Percentiles rank a stretch among this genome's conserved stretches.
These are phyloP conservation scores for Drosophila ambigua DNA, from an alignment of 1,140 invertebrate species.

Conservation along the genomic window DNA sequence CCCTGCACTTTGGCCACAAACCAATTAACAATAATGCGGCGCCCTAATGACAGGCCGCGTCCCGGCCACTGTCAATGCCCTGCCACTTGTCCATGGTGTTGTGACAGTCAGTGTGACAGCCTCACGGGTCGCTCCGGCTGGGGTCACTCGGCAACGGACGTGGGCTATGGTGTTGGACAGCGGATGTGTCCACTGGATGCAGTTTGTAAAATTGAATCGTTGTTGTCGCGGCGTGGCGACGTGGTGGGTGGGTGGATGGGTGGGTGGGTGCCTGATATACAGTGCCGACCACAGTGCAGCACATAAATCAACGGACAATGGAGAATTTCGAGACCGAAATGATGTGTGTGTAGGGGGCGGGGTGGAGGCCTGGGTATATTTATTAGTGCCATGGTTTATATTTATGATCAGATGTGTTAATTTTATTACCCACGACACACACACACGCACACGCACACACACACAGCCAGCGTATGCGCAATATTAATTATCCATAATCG, in stretches of 20 bases:
- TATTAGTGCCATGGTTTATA: slow-evolving; percentile 47
- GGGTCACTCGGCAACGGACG: too few species aligned
- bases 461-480: slow-evolving; percentile 43
- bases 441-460: slow-evolving; percentile 16
- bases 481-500: slow-evolving; percentile 71
- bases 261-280: too few species aligned
- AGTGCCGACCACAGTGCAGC: background rate
- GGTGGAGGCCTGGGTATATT: slow-evolving; percentile 8
- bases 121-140: slow-evolving; percentile 2
- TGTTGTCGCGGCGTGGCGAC: too few species aligned
- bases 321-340: background rate
- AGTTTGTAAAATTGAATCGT: too few species aligned
- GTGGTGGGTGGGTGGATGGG: too few species aligned
- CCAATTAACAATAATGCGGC: slow-evolving; percentile 48
- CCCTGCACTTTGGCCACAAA: slow-evolving; percentile 25
- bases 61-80: slow-evolving; percentile 2
- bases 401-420: slow-evolving; percentile 75
- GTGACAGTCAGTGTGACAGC: slow-evolving; percentile 3
- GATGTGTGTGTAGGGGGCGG: background rate
- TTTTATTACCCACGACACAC: slow-evolving; percentile 66
- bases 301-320: slow-evolving; percentile 41
- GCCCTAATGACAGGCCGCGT: slow-evolving; percentile 36
- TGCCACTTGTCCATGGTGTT: slow-evolving; percentile 16
- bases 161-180: too few species aligned
- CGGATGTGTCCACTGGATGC: too few species aligned